These are phyloP conservation scores for Chrysodeixis includens DNA, from an alignment of 2,888 invertebrate species.

Conservation along the genomic window DNA sequence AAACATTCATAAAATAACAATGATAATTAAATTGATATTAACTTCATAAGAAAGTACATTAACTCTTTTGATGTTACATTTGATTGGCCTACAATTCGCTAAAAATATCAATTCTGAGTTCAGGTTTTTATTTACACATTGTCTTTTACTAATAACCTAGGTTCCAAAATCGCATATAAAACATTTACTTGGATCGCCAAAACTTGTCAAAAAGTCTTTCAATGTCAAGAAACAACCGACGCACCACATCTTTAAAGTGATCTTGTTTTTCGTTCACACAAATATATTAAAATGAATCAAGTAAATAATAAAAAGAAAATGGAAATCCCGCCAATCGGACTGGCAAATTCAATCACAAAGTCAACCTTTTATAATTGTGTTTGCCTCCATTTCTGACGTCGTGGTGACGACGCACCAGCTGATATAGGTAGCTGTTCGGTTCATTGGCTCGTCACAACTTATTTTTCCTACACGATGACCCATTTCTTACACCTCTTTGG, in stretches of 20 bases:
- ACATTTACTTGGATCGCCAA: no score
- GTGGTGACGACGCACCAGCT: conserved; percentile 58
- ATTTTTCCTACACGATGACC: conserved; percentile 57
- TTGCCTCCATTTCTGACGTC: conserved; percentile 59
- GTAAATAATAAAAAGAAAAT: conserved; percentile 42
- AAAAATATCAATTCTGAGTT: no score
- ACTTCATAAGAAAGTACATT: no score
- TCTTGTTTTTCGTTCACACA: neutral
- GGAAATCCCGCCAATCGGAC: conserved; percentile 59
- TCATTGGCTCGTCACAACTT: conserved; percentile 60
- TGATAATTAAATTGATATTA: no score
- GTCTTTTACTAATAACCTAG: no score
- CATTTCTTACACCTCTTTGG: conserved; percentile 56
- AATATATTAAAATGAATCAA: conserved; percentile 7
- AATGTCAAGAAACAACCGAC: no score
- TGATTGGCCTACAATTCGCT: no score
- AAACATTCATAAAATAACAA: neutral
- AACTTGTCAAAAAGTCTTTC: no score
- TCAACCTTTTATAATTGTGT: conserved; percentile 67
- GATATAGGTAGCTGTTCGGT: conserved; percentile 45
- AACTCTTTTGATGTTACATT: no score
- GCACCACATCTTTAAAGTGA: neutral
- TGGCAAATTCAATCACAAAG: conserved; percentile 65
- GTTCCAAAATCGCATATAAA: no score
- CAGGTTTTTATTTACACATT: no score